phyloP scores from a whole-genome alignment of 2,113 vertebrate species.

The Orientallactaga bullata region DNA sequence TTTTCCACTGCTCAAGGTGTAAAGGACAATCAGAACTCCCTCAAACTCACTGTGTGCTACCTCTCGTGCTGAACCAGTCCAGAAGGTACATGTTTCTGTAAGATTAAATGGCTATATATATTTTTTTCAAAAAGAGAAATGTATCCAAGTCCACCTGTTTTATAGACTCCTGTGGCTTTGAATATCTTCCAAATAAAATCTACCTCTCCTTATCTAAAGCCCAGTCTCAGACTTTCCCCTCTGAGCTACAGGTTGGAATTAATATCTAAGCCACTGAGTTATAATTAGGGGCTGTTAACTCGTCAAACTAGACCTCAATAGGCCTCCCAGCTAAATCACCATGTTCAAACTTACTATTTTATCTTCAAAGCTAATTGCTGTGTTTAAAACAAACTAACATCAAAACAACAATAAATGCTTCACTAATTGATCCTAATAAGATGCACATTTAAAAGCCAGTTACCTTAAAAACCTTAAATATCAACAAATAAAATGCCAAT shows the following conservation, averaged over 20 bases:
- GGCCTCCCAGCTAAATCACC: background rate
- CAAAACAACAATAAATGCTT: constrained; percentile 45
- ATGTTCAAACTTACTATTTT: constrained; percentile 11
- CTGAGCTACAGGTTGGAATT: background rate
- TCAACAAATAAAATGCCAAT: background rate
- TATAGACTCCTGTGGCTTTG: background rate
- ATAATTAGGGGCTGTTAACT: constrained; percentile 17
- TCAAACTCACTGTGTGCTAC: accelerated
- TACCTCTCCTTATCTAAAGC: background rate
- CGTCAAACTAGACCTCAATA: background rate
- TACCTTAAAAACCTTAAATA: background rate
- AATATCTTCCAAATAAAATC: background rate
- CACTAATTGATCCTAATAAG: background rate
- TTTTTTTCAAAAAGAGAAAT: background rate
- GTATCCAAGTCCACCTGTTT: background rate
- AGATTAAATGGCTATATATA: background rate
- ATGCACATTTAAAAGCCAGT: background rate
- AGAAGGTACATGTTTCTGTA: background rate
- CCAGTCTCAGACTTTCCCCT: background rate
- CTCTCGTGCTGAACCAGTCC: background rate
- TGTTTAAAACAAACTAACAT: constrained; percentile 48
- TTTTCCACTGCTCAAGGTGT: background rate
- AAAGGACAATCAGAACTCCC: background rate
- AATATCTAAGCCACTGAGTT: background rate
- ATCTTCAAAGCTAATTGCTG: constrained; percentile 48